phyloP scores from a whole-genome alignment of 2,113 vertebrate species.

The Spilogale gracilis region DNA sequence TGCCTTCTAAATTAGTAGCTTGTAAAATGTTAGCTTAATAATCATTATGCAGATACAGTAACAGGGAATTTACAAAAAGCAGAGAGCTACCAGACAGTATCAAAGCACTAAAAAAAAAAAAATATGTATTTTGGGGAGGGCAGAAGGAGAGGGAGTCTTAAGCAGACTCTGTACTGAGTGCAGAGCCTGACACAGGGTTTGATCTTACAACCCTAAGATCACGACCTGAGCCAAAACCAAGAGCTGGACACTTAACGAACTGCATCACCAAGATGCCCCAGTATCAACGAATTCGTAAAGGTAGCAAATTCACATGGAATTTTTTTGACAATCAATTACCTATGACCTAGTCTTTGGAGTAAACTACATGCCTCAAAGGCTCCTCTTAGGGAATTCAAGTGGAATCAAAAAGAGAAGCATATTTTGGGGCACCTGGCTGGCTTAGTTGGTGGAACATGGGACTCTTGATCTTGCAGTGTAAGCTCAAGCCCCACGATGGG shows the following conservation, averaged over 20 bases:
- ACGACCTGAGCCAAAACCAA: neutral
- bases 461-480: neutral
- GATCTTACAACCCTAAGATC: neutral
- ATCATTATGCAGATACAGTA: neutral
- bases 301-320: neutral
- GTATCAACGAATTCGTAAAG: neutral
- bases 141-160: neutral
- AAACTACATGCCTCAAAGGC: neutral
- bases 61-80: neutral
- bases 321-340: neutral
- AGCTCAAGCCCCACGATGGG: neutral
- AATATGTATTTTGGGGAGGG: neutral
- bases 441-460: neutral
- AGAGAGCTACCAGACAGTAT: neutral
- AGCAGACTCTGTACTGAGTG: neutral
- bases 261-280: neutral
- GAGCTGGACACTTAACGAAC: neutral
- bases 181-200: neutral
- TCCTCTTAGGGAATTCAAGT: neutral
- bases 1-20: slow-evolving; percentile 13
- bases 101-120: neutral
- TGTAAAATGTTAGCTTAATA: neutral
- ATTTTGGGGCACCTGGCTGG: neutral
- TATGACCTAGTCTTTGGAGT: neutral
- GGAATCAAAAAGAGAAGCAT: neutral